Base-by-base conservation (phyloP, 2,797 vertebrate genomes). In the Pseudochirops corinnae region DNA sequence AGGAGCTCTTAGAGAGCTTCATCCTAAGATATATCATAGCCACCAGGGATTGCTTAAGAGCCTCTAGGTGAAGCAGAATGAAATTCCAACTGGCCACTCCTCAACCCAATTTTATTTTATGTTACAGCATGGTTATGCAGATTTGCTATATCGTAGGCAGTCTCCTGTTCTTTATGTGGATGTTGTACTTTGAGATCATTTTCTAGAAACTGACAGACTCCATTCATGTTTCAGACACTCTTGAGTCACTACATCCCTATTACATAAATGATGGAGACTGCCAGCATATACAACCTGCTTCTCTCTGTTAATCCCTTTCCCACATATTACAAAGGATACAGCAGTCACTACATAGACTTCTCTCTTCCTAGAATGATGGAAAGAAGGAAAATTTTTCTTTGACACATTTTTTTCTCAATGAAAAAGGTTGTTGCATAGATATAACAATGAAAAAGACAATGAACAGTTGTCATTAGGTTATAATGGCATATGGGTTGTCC, bases 281-380 rank as follows among this genome's bases (percentile, higher is more conserved):
- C 94, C 53, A 87, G 24, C 13, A 87, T 31, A 31, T 92, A 94
- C 90, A 95, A 94, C 90, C 58, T 92, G 21, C 21, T 11, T 95
- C 92, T 95, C 90, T 55, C 57, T 91, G 55, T 50, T 97, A 96
- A 96, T 96, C 94, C 90, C 92, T 60, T 57, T 53, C 5, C 0
- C 28, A 39, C n/a, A 21, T 82, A 18, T 82, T 90, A 90, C 55
- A 94, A 96, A 95, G 16, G 97, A 60, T 91, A 97, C 94, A 92
- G n/a, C 53, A 55, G 0, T 95, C 94, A 96, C 94, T 91, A 95
- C 95, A 96, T 82, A 91, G 95, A 95, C 92, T 94, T 97, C 62
- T 94, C 93, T 87, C 67, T 95, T 96, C 97, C 62, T 93, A 74
- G 91, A 93, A 60, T 94, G 92, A 97, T 95, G 96, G 31, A 21